Conservation (phyloP, 2,113 vertebrate genomes). For the Lycocorax pyrrhopterus region DNA sequence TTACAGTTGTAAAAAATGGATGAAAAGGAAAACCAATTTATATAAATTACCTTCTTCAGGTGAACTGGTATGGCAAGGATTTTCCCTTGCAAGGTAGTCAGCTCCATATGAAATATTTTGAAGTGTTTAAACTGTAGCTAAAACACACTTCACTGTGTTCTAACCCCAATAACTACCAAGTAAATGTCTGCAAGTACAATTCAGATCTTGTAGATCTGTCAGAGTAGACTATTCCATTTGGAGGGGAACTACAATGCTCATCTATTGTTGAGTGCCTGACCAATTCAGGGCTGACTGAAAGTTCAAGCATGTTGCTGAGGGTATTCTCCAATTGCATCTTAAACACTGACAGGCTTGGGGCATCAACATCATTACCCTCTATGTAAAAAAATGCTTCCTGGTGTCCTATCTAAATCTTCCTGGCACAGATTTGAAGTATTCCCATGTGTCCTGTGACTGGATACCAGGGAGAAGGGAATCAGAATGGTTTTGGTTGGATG, state of each 20-base stretch:
- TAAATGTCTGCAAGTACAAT: not conserved
- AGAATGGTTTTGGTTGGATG: not conserved
- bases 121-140: not conserved
- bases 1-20: not conserved
- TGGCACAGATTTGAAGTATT: not conserved
- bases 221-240: not conserved
- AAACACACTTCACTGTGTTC: not conserved
- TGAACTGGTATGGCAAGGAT: not conserved
- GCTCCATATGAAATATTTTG: not conserved
- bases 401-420: not conserved
- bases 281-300: not conserved
- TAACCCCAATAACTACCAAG: not conserved
- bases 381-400: not conserved
- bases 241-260: rapidly evolving
- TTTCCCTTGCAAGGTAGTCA: not conserved
- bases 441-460: not conserved
- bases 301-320: not conserved
- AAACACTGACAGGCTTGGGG: not conserved
- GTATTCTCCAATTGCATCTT: not conserved
- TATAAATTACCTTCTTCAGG: not conserved
- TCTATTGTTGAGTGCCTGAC: not conserved
- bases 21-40: not conserved
- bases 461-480: not conserved
- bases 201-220: not conserved
- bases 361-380: not conserved